Evolutionary conservation across 2,888 invertebrate genomes (phyloP).

Genomic region (Leptinotarsa juncta): DNA sequence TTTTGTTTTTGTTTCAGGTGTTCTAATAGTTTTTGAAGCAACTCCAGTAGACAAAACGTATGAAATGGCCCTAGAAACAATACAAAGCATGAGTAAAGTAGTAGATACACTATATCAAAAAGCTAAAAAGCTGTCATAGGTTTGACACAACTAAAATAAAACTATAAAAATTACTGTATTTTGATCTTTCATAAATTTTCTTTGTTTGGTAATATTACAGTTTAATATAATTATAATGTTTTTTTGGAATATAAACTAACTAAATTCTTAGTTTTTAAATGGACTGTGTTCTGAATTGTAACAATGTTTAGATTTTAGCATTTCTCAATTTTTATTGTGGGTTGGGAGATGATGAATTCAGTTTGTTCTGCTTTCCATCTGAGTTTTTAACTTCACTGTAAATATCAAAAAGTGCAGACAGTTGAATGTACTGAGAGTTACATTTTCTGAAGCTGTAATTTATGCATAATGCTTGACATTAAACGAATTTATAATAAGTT

Average conservation of each 20-base stretch:
- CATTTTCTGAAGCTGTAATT: slow-evolving; percentile 23
- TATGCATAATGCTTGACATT: slow-evolving; percentile 27
- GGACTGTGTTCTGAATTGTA: slow-evolving; percentile 17
- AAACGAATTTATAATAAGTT: slow-evolving; percentile 21
- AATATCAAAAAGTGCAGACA: slow-evolving; percentile 32
- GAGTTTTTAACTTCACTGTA: slow-evolving; percentile 30
- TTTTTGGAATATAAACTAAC: slow-evolving; percentile 28
- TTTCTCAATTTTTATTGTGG: slow-evolving; percentile 19
- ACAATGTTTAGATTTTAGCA: slow-evolving; percentile 17
- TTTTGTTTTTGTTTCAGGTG: slow-evolving; percentile 68
- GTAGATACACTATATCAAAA: slow-evolving; percentile 99
- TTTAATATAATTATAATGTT: slow-evolving; percentile 18
- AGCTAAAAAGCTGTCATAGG: slow-evolving; percentile 96
- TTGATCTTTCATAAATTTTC: slow-evolving; percentile 27
- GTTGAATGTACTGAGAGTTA: slow-evolving; percentile 21
- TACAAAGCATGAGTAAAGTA: slow-evolving; percentile 99
- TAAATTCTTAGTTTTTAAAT: slow-evolving; percentile 22
- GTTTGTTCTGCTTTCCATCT: slow-evolving; percentile 14
- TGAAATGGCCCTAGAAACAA: slow-evolving; percentile 95
- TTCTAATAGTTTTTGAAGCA: slow-evolving; percentile 97
- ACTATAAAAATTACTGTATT: slow-evolving; percentile 45
- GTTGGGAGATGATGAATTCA: slow-evolving; percentile 5
- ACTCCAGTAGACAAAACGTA: slow-evolving; percentile 96
- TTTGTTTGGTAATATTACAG: slow-evolving; percentile 20
- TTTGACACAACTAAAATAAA: slow-evolving; percentile 40